These are phyloP conservation scores for Globicephala melas DNA, from an alignment of 2,113 vertebrate genomes.

Conservation along the genomic window DNA sequence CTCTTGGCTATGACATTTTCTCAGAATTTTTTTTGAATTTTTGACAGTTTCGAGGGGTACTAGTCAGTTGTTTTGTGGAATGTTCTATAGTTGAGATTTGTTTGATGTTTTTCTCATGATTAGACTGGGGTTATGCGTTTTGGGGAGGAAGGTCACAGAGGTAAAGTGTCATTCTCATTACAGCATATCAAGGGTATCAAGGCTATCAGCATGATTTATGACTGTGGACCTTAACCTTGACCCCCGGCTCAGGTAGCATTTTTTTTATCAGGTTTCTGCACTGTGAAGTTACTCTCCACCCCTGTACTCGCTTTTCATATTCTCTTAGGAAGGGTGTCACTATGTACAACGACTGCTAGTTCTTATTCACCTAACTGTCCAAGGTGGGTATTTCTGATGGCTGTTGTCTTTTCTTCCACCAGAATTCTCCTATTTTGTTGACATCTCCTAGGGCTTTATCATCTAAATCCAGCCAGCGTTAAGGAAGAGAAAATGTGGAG, in stretches of 20 bases:
- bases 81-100: not conserved
- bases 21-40: not conserved
- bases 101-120: not conserved
- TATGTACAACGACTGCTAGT: not conserved
- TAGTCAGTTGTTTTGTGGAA: not conserved
- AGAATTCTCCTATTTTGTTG: not conserved
- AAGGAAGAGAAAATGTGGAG: slow-evolving; percentile 45
- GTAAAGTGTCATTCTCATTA: not conserved
- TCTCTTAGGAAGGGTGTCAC: not conserved
- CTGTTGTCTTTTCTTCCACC: not conserved
- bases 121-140: not conserved
- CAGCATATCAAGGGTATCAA: not conserved
- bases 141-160: not conserved
- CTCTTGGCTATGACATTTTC: not conserved
- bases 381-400: not conserved
- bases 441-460: not conserved
- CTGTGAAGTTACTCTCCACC: not conserved
- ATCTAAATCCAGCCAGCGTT: slow-evolving; percentile 37
- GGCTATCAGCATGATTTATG: not conserved
- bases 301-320: not conserved
- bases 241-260: not conserved
- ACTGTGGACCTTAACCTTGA: not conserved
- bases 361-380: not conserved
- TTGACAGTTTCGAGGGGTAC: not conserved
- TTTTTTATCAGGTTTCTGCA: not conserved